Conservation (phyloP, 2,797 vertebrate species). For the Hipposideros larvatus region DNA sequence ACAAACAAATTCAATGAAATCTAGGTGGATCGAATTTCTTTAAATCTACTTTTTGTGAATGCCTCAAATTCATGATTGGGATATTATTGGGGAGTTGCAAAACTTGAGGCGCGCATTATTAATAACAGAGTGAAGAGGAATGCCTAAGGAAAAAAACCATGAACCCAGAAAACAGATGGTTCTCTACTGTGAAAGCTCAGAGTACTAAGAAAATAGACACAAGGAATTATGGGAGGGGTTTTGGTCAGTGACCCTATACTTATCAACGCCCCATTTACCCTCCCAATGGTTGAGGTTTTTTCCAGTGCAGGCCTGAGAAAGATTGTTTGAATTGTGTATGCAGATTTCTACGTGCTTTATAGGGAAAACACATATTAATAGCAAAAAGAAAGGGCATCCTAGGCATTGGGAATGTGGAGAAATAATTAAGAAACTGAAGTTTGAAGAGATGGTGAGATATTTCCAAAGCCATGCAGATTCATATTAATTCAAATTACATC, state of each 20-base stretch:
- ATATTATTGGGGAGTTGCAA: neutral
- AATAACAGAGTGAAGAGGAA: neutral
- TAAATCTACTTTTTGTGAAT: neutral
- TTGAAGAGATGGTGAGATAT: neutral
- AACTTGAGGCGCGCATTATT: neutral
- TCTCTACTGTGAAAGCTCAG: neutral
- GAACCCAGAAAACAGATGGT: neutral
- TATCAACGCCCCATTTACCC: neutral
- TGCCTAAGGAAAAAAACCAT: neutral
- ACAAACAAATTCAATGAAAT: neutral
- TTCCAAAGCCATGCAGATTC: neutral
- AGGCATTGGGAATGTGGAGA: neutral
- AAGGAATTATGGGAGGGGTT: neutral
- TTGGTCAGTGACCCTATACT: neutral
- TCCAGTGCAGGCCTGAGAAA: neutral
- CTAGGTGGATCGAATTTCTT: neutral
- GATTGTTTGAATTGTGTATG: neutral
- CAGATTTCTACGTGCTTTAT: neutral
- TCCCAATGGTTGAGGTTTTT: neutral
- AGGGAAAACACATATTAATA: neutral
- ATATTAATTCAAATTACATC: neutral
- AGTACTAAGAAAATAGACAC: neutral
- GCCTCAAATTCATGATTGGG: neutral
- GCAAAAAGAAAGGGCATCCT: neutral
- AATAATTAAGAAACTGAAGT: neutral